These are phyloP conservation scores for Colistium nudipinnis DNA, from an alignment of 2,113 vertebrate species.

Conservation along the genomic window DNA sequence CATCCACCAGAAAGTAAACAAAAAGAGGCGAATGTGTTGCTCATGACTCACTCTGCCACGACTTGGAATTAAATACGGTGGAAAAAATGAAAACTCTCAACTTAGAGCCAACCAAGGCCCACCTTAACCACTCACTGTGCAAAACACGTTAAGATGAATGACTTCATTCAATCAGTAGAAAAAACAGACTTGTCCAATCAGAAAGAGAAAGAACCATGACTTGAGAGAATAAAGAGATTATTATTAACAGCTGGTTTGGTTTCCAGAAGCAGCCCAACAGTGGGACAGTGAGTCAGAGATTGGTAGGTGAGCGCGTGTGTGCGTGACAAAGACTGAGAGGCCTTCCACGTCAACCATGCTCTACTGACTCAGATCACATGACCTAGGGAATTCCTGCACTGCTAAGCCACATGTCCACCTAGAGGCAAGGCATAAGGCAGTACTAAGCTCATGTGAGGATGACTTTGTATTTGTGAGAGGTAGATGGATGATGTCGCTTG, in stretches of 20 bases:
- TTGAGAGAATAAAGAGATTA: conserved; percentile 5
- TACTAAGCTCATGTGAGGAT: conserved; percentile 14
- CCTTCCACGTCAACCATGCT: conserved; percentile 48
- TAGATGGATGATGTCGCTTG: background rate
- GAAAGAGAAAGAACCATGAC: conserved; percentile 4
- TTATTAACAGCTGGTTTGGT: conserved; percentile 7
- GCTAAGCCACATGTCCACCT: conserved; percentile 27
- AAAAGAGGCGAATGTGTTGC: background rate
- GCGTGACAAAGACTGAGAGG: conserved; percentile 22
- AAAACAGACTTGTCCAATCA: background rate
- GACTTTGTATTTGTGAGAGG: conserved; percentile 1
- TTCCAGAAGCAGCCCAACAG: conserved; percentile 5
- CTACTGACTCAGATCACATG: conserved; percentile 70
- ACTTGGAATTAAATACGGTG: background rate
- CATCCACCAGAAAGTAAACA: background rate
- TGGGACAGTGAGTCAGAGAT: conserved; percentile 47
- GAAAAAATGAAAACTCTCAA: background rate
- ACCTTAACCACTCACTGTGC: background rate
- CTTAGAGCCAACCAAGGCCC: background rate
- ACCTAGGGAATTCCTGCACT: conserved; percentile 69
- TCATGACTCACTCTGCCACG: conserved; percentile 18
- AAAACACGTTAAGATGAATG: conserved; percentile 2
- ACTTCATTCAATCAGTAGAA: background rate
- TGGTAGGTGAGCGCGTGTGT: background rate
- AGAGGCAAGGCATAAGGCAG: conserved; percentile 37